Percentiles rank a stretch among this genome's conserved stretches.
Conservation (phyloP, 2,113 vertebrate genomes). For the Riparia riparia region DNA sequence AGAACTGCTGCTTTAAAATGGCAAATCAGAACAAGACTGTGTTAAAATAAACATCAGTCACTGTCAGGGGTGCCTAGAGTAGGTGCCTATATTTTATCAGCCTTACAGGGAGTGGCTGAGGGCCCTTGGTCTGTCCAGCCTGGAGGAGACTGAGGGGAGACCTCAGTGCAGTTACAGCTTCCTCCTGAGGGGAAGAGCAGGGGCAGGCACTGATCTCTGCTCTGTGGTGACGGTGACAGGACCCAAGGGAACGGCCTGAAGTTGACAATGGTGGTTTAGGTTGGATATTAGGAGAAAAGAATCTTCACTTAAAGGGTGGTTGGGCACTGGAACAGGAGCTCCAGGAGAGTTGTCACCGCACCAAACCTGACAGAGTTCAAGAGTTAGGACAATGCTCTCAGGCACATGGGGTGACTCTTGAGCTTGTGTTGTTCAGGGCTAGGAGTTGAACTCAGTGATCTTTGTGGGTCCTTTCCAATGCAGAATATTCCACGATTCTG, state of each 20-base stretch:
- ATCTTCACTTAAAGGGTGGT: fast-evolving
- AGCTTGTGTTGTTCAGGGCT: not conserved
- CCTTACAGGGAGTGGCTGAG: not conserved
- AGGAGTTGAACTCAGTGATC: not conserved
- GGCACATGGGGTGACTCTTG: not conserved
- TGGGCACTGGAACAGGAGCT: not conserved
- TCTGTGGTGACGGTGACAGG: not conserved
- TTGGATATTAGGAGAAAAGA: not conserved
- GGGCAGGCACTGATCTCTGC: not conserved
- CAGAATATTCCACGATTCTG: not conserved
- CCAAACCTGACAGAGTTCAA: not conserved
- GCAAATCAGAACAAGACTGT: not conserved
- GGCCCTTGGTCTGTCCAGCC: fast-evolving
- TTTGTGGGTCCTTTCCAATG: not conserved
- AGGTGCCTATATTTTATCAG: fast-evolving
- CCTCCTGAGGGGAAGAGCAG: fast-evolving
- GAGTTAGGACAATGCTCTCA: fast-evolving
- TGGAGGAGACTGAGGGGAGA: not conserved
- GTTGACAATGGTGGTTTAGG: fast-evolving
- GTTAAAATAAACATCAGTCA: not conserved
- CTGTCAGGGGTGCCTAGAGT: not conserved
- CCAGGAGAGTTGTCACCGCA: not conserved
- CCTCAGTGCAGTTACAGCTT: not conserved
- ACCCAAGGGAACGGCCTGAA: fast-evolving
- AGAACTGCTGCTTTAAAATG: not conserved